A percentile compares a stretch with the other conserved stretches of the same genome.
Conservation (phyloP, 2,113 vertebrate species). For the Cariama cristata region DNA sequence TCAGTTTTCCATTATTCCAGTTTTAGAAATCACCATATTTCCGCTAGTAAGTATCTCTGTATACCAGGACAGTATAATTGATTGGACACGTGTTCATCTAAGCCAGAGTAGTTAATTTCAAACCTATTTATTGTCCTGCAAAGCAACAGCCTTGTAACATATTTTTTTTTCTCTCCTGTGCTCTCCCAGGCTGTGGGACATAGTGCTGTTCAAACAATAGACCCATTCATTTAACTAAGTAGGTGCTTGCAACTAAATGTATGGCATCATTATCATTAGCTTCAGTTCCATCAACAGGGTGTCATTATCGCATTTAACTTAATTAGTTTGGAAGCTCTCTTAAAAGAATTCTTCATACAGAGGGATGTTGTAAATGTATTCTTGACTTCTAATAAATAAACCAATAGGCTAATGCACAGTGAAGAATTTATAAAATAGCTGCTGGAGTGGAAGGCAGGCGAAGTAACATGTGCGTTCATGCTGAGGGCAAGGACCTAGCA, state of each 20-base stretch:
- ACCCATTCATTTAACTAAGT: slow-evolving; percentile 45
- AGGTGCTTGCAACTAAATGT: slow-evolving; percentile 56
- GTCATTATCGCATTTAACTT: slow-evolving; percentile 71
- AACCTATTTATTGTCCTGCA: slow-evolving; percentile 40
- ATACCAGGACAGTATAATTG: neutral
- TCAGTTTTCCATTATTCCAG: slow-evolving; percentile 24
- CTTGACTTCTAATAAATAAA: slow-evolving; percentile 62
- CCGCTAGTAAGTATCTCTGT: neutral
- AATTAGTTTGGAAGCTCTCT: slow-evolving; percentile 63
- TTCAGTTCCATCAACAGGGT: slow-evolving; percentile 57
- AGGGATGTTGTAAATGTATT: slow-evolving; percentile 33
- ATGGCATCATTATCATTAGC: slow-evolving; percentile 59
- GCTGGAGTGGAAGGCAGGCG: neutral
- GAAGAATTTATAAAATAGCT: slow-evolving; percentile 22
- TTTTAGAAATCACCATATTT: slow-evolving; percentile 36
- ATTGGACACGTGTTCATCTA: slow-evolving; percentile 2
- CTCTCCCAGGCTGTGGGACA: neutral
- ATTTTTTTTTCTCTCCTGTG: neutral
- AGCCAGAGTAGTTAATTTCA: slow-evolving; percentile 28
- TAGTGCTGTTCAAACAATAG: slow-evolving; percentile 19
- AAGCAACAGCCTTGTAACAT: neutral
- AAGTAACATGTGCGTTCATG: neutral
- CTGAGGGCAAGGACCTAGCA: neutral
- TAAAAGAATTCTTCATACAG: slow-evolving; percentile 45
- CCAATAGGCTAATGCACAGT: slow-evolving; percentile 39